Base-by-base conservation (phyloP, 2,888 invertebrate species). In the Athalia rosae region DNA sequence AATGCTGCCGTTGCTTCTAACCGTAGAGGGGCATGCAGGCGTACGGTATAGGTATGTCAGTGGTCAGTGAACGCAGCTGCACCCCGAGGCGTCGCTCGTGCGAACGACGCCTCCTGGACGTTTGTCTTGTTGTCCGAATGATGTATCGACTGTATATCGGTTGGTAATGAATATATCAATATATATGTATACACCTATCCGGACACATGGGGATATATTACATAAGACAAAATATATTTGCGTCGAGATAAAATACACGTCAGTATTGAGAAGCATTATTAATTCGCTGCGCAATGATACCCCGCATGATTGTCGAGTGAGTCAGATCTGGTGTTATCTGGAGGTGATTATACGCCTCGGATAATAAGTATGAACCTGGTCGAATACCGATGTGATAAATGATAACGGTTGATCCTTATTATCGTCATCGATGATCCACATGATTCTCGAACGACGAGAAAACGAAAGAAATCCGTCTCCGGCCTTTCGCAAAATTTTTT, bases 251-350 rank as follows among this genome's bases (percentile, higher is more conserved):
- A 50, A n/a, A 56, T 8, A 9, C 9, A 45, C 56, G 45, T 71
- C 56, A 71, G 71, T 11, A 71, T 45, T 56, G 71, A 71, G 71
- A 71, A 58, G 45, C 43, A 71, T 58, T 58, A 71, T 58, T 43
- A 58, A 71, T 71, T 58, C 11, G 71, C 45, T 11, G 28, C 45
- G 58, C 69, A 58, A n/a, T 56, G 58, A 71, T 56, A 58, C n/a
- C 13, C 56, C 4, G 48, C 66, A 11, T 5, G 9, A 28, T 28
- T 28, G 28, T 28, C 15, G 9, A 13, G 53, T 69, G 11, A 69
- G 0, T 43, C 41, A 56, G 41, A 11, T 41, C 47, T 64, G 28
- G 53, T n/a, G 15, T 71, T 71, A 71, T 71, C 71, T 71, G 7
- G 11, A 71, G 28, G n/a, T 43, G 56, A 13, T 71, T 71, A 43